phyloP scores from a whole-genome alignment of 1,140 invertebrate genomes.

The Euborellia annulipes region DNA sequence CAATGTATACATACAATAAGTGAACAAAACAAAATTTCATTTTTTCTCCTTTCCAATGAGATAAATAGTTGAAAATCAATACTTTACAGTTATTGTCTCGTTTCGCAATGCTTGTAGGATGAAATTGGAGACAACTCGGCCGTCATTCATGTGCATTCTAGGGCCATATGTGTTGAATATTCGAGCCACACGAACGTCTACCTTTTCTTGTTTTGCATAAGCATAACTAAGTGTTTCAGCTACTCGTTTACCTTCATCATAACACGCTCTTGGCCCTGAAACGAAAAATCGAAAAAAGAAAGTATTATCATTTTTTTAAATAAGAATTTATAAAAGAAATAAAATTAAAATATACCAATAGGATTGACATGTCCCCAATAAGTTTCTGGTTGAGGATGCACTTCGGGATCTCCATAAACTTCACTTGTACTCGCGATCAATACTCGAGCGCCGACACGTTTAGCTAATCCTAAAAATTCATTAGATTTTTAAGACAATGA shows the following conservation, averaged over 20 bases:
- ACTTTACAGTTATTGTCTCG: slow-evolving; percentile 78
- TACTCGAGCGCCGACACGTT: slow-evolving; percentile 83
- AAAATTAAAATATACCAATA: slow-evolving; percentile 49
- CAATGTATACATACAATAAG: not conserved
- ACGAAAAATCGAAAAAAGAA: not conserved
- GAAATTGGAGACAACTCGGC: slow-evolving; percentile 96
- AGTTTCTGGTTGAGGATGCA: slow-evolving; percentile 86
- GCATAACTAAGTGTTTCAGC: slow-evolving; percentile 94
- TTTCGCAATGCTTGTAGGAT: slow-evolving; percentile 92
- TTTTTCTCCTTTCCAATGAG: too few relatives aligned
- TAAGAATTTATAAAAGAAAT: not conserved
- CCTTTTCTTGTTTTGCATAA: slow-evolving; percentile 91
- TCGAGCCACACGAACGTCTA: slow-evolving; percentile 85
- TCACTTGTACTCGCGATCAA: slow-evolving; percentile 97
- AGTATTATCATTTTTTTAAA: too few relatives aligned
- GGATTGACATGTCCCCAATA: slow-evolving; percentile 99
- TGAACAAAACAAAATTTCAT: too few relatives aligned
- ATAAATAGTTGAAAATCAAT: not conserved
- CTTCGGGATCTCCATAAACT: slow-evolving; percentile 95
- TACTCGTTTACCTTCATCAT: slow-evolving; percentile 97
- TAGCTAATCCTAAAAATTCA: slow-evolving; percentile 66
- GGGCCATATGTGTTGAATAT: slow-evolving; percentile 99
- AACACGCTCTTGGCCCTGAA: slow-evolving; percentile 80
- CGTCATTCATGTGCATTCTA: slow-evolving; percentile 98
- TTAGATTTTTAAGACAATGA: too few relatives aligned